phyloP scores from a whole-genome alignment of 1,140 invertebrate genomes.

The Pteromalus puparum region DNA sequence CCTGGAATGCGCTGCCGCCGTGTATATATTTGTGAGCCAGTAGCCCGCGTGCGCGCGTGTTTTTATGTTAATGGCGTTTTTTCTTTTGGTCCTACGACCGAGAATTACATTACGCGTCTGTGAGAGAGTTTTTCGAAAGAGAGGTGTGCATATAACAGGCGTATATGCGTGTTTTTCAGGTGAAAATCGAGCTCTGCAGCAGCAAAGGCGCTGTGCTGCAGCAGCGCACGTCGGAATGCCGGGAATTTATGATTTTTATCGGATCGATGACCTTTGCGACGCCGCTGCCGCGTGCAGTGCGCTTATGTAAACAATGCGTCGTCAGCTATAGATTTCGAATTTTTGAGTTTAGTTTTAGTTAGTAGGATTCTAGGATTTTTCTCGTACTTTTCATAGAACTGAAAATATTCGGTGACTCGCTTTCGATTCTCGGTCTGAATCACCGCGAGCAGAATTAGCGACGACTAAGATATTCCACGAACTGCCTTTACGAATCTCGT shows the following conservation, averaged over 20 bases:
- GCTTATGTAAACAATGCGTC: constrained; percentile 34
- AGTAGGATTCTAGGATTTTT: background rate
- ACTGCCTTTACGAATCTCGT: background rate
- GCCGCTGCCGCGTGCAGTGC: background rate
- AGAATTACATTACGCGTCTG: background rate
- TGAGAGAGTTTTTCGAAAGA: background rate
- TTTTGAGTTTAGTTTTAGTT: too few species aligned
- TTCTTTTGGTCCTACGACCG: background rate
- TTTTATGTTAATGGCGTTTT: background rate
- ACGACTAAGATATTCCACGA: background rate
- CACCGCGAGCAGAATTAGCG: background rate
- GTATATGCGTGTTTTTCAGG: background rate
- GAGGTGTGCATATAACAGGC: background rate
- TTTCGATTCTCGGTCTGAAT: background rate
- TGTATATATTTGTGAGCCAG: background rate
- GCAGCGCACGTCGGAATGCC: background rate
- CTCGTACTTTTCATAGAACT: background rate
- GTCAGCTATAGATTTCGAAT: background rate
- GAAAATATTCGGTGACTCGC: constrained; percentile 6
- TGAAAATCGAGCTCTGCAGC: background rate
- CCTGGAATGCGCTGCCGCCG: background rate
- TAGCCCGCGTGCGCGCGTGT: background rate
- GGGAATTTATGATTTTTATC: constrained; percentile 32
- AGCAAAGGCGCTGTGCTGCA: too few species aligned
- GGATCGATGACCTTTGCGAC: background rate